Evolutionary conservation across 1,140 invertebrate genomes (phyloP), one percentile per base, ranked within the genome.

Genomic region (Lepeophtheirus salmonis): DNA sequence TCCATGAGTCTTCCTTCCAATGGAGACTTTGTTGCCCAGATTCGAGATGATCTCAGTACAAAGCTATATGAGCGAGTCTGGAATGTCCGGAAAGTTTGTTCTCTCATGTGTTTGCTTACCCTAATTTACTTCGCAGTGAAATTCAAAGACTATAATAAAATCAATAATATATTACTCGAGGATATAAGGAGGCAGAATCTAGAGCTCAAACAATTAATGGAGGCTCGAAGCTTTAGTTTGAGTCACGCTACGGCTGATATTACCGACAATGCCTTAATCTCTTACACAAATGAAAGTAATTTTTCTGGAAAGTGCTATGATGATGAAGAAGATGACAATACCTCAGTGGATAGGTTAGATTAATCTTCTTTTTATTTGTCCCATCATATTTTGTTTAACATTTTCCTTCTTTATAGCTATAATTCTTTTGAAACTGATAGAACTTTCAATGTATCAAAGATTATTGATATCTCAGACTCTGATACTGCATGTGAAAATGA

Each of bases 181-280:
- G 68, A 72, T 48, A 71, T 74, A 49, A 63, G 64, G 25, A 67
- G 66, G 58, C 70, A 71, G 59, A 72, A 68, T 60, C 64, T 62
- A 14, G 67, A 71, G 30, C 57, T 71, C 2, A 63, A 65, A 30
- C 51, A 20, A 6, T 53, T 24, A 57, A 56, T 22, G 48, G n/a
- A 62, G 41, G n/a, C 22, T 10, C 4, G 25, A 30, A 25, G 18
- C n/a, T 30, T 55, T 2, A 56, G 17, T 21, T n/a, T 41, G 30
- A 41, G 6, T 10, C 30, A 41, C 6, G 6, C 30, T n/a, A 10
- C 30, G 6, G 6, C 30, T 6, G 30, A 41, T 6, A 41, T n/a
- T n/a, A n/a, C n/a, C n/a, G n/a, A n/a, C n/a, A n/a, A n/a, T n/a
- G n/a, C n/a, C n/a, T n/a, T n/a, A n/a, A n/a, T n/a, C 30, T n/a